phyloP scores from a whole-genome alignment of 1,140 invertebrate species.

The Drosophila parabipectinata region DNA sequence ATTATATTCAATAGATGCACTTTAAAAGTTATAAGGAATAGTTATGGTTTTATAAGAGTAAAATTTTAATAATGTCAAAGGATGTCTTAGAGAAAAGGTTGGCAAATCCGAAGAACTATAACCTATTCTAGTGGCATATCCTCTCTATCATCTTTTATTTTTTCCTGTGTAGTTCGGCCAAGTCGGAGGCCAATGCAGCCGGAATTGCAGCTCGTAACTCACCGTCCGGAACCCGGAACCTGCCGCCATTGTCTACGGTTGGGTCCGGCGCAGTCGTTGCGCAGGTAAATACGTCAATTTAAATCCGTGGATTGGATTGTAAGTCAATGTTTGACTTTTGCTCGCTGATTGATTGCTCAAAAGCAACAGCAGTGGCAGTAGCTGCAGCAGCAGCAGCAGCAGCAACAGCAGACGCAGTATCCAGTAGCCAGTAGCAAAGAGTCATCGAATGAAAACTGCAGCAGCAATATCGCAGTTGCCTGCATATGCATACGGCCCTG shows the following conservation, averaged over 20 bases:
- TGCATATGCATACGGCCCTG: constrained; percentile 73
- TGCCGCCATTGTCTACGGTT: constrained; percentile 66
- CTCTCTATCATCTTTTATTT: background rate
- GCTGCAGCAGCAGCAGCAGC: constrained; percentile 26
- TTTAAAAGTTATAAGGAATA: background rate
- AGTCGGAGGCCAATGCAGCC: constrained; percentile 35
- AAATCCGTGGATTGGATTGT: constrained; percentile 82
- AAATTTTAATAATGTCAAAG: background rate
- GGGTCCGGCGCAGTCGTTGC: constrained; percentile 39
- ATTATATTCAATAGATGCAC: background rate
- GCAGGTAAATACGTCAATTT: constrained; percentile 82
- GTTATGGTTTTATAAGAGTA: no score
- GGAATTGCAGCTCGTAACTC: constrained; percentile 6
- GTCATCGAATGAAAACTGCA: constrained; percentile 31
- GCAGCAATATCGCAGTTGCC: constrained; percentile 60
- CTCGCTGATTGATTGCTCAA: constrained; percentile 84
- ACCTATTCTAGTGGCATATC: background rate
- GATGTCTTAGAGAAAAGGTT: background rate
- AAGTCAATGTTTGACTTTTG: constrained; percentile 84
- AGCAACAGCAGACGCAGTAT: constrained; percentile 3
- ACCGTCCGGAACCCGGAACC: constrained; percentile 24
- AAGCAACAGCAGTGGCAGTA: constrained; percentile 65
- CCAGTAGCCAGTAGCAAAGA: constrained; percentile 24
- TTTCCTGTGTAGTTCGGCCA: constrained; percentile 5
- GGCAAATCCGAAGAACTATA: background rate